These are phyloP conservation scores for Romanomermis culicivorax DNA, from an alignment of 2,888 invertebrate genomes.

Conservation along the genomic window DNA sequence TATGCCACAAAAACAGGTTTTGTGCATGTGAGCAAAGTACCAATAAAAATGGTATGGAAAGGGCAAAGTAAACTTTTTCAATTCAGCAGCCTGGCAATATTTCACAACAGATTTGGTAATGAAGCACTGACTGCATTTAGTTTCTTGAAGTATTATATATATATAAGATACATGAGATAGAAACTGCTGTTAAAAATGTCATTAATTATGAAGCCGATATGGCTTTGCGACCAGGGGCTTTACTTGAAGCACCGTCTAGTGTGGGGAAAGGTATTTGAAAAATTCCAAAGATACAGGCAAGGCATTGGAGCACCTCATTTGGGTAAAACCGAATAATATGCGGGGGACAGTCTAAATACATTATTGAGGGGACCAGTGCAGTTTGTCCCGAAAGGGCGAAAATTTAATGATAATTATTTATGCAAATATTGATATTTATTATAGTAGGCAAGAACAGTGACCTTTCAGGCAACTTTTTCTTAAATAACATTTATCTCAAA, in stretches of 20 bases:
- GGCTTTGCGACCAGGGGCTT: background rate
- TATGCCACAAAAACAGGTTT: background rate
- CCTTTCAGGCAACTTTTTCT: too few species aligned
- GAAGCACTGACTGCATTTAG: background rate
- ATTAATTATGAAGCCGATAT: background rate
- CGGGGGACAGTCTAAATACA: background rate
- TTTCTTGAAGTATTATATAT: background rate
- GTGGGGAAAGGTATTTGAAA: background rate
- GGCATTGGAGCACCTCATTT: background rate
- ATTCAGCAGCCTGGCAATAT: background rate
- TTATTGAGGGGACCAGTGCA: background rate
- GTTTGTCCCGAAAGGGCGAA: too few species aligned
- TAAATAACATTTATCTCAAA: too few species aligned
- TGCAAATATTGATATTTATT: too few species aligned
- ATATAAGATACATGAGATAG: background rate
- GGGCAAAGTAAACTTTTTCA: background rate
- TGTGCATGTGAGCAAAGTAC: background rate
- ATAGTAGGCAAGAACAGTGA: too few species aligned
- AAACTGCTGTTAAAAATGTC: background rate
- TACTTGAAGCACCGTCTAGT: background rate
- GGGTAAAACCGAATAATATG: background rate
- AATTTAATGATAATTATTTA: too few species aligned
- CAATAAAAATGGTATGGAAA: background rate
- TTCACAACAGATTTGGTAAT: background rate
- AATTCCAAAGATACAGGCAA: background rate